Evolutionary conservation across 2,797 vertebrate species (phyloP).

Genomic region (Cetoscarus ocellatus): DNA sequence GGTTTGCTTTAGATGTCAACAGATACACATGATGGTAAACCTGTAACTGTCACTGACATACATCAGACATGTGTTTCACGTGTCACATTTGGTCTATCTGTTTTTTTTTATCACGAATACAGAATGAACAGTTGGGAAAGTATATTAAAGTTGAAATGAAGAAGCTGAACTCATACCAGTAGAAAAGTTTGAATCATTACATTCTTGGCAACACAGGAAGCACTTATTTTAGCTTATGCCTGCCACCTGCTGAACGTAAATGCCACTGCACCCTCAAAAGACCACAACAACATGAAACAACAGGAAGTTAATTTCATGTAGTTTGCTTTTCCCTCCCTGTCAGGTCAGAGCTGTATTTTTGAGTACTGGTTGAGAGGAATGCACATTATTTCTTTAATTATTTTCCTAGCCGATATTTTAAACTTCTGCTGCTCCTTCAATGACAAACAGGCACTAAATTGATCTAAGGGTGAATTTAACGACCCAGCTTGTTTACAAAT

Average conservation of each 20-base stretch:
- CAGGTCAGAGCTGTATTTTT: no score
- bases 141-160: no score
- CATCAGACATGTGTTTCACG: not conserved
- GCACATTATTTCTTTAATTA: no score
- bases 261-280: slow-evolving; percentile 29
- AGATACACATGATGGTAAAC: slow-evolving; percentile 21
- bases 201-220: not conserved
- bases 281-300: not conserved
- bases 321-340: not conserved
- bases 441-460: no score
- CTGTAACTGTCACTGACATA: not conserved
- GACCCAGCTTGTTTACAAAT: no score
- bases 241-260: slow-evolving; percentile 63
- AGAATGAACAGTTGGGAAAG: no score
- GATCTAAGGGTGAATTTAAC: no score
- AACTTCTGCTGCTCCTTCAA: no score
- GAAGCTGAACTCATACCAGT: not conserved
- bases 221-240: not conserved
- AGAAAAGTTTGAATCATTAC: no score
- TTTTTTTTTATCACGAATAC: no score
- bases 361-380: no score
- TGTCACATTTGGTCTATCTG: not conserved
- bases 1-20: slow-evolving; percentile 76
- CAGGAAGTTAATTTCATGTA: not conserved
- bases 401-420: no score